phyloP scores from a whole-genome alignment of 2,113 vertebrate species.

The Rattus rattus region DNA sequence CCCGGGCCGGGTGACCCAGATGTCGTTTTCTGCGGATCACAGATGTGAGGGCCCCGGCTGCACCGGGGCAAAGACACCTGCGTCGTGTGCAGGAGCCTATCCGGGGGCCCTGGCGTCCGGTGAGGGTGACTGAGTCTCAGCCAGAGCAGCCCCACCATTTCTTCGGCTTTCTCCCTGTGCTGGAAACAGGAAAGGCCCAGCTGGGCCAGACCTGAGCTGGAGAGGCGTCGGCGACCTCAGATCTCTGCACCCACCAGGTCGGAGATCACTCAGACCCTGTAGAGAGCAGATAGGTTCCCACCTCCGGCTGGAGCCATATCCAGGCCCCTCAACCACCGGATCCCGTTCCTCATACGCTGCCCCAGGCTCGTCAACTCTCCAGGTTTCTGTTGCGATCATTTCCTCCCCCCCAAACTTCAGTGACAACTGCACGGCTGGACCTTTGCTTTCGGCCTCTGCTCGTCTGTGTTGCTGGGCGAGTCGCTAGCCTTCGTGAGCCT shows the following conservation, averaged over 20 bases:
- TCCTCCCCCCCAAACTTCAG: neutral
- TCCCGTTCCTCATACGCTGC: neutral
- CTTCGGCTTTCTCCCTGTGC: neutral
- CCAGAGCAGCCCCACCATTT: rapidly evolving
- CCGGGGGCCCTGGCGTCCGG: neutral
- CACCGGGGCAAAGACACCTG: neutral
- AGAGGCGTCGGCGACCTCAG: neutral
- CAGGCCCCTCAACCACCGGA: no score
- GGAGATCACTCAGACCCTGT: neutral
- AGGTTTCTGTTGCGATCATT: neutral
- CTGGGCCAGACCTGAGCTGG: neutral
- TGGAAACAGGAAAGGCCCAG: neutral
- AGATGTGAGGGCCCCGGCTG: neutral
- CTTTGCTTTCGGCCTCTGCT: neutral
- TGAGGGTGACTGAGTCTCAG: neutral
- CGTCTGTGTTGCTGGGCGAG: neutral
- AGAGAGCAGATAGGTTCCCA: neutral
- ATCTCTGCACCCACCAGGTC: rapidly evolving
- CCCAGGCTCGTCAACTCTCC: neutral
- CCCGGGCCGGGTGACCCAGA: neutral
- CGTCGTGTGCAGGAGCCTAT: neutral
- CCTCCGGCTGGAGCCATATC: rapidly evolving
- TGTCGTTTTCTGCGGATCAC: neutral
- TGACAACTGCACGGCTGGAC: neutral
- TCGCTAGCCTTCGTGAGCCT: neutral